Evolutionary conservation across 2,797 vertebrate species (phyloP).

Genomic region (Streptopelia turtur): DNA sequence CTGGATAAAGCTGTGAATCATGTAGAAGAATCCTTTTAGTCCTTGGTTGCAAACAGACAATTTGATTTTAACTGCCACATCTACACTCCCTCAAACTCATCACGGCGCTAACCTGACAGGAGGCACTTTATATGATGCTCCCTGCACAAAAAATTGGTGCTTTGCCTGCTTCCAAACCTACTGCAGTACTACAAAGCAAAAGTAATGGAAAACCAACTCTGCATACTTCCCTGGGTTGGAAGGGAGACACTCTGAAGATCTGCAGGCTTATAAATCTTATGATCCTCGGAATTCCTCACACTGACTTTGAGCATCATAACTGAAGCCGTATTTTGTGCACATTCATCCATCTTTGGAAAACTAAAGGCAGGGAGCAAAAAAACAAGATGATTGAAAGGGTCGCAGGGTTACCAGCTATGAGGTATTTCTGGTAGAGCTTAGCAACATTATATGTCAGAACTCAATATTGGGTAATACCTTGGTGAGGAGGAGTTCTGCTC

Average conservation of each 20-base stretch:
- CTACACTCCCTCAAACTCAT: background rate
- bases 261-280: background rate
- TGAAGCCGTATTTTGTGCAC: background rate
- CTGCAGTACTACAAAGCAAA: background rate
- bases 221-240: accelerated
- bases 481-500: background rate
- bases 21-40: background rate
- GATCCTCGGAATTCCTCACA: background rate
- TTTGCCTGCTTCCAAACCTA: background rate
- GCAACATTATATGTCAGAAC: background rate
- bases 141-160: background rate
- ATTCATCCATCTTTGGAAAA: background rate
- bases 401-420: background rate
- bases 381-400: accelerated
- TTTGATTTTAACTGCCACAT: background rate
- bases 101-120: background rate
- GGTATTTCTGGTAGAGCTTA: background rate
- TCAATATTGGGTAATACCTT: accelerated
- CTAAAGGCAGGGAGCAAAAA: background rate
- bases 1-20: background rate
- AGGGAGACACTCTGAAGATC: background rate
- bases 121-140: background rate
- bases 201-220: background rate
- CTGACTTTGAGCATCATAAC: background rate
- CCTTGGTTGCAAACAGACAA: background rate